These are phyloP conservation scores for Macrostomum lignano DNA, from an alignment of 1,140 invertebrate genomes.

Conservation along the genomic window DNA sequence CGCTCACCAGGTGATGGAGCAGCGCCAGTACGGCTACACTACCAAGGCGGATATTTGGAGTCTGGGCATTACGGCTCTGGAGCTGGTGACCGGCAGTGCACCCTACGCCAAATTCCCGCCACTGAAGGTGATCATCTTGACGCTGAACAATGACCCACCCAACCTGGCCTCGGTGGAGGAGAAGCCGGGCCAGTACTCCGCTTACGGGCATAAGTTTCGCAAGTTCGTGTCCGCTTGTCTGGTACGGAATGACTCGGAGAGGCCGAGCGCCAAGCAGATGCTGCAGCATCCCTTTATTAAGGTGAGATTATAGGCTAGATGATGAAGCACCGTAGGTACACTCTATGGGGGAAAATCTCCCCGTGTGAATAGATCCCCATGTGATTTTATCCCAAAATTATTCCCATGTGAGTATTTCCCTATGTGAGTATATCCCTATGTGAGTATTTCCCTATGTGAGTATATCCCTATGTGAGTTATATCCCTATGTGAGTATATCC, in stretches of 20 bases:
- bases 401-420: too few relatives aligned
- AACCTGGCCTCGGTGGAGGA: constrained; percentile 72
- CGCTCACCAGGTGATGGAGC: too few relatives aligned
- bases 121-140: constrained; percentile 92
- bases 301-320: too few relatives aligned
- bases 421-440: too few relatives aligned
- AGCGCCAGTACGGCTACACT: too few relatives aligned
- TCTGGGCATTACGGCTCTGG: constrained; percentile 89
- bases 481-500: too few relatives aligned
- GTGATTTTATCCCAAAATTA: too few relatives aligned
- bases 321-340: too few relatives aligned
- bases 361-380: too few relatives aligned
- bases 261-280: constrained; percentile 74
- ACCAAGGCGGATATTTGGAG: constrained; percentile 99
- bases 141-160: constrained; percentile 86
- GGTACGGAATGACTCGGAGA: constrained; percentile 35
- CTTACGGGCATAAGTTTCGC: constrained; percentile 72
- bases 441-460: too few relatives aligned
- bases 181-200: constrained; percentile 87
- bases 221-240: constrained; percentile 25
- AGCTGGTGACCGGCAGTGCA: constrained; percentile 87
- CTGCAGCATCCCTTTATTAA: constrained; percentile 95
- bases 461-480: too few relatives aligned
- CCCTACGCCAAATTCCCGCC: constrained; percentile 96
- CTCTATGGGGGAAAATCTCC: too few relatives aligned